Percentiles rank a stretch among this genome's conserved stretches.
These are phyloP conservation scores for Synanceia verrucosa DNA, from an alignment of 2,797 vertebrate species.

Conservation along the genomic window DNA sequence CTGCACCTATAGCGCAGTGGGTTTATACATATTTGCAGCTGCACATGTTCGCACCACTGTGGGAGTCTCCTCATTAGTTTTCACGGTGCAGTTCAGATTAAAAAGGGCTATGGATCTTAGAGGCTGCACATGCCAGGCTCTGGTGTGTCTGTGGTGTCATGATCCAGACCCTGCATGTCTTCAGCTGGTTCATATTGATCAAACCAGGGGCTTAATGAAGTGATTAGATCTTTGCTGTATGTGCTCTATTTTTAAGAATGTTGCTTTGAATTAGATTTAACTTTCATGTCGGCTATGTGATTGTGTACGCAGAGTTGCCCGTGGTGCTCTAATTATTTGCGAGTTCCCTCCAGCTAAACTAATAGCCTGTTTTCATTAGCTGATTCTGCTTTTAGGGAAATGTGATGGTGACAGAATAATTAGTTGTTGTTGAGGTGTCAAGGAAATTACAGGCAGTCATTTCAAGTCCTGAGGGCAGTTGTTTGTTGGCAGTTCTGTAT, in stretches of 20 bases:
- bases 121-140: not conserved
- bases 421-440: not conserved
- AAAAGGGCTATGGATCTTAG: conserved; percentile 5
- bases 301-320: no score
- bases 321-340: not conserved
- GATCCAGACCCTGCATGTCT: not conserved
- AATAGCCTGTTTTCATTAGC: not conserved
- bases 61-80: conserved; percentile 28
- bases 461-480: not conserved
- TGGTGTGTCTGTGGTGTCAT: not conserved
- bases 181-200: conserved; percentile 26
- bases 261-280: not conserved
- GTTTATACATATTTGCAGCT: not conserved
- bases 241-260: not conserved
- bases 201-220: no score
- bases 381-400: conserved; percentile 6
- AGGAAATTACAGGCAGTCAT: not conserved
- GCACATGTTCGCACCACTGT: not conserved
- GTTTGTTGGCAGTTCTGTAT: not conserved
- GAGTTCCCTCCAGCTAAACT: not conserved
- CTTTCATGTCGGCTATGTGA: not conserved
- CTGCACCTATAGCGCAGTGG: not conserved
- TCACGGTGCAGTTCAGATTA: not conserved
- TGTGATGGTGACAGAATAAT: not conserved
- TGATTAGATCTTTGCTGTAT: no score